These are phyloP conservation scores for Lampropteryx suffumata DNA, from an alignment of 2,888 invertebrate species.

Conservation along the genomic window DNA sequence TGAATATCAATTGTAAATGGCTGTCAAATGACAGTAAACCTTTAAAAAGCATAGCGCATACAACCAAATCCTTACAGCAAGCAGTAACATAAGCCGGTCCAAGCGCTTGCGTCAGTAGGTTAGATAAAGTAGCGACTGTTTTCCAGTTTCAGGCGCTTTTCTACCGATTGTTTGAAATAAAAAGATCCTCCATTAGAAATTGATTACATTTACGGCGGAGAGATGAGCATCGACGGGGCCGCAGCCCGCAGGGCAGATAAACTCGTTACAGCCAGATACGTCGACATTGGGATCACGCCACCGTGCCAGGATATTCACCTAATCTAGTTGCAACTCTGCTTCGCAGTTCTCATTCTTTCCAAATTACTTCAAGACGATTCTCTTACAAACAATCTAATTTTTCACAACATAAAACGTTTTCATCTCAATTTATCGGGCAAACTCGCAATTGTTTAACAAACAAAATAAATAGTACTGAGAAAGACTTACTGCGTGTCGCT, in stretches of 20 bases:
- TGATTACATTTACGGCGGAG: conserved; percentile 69
- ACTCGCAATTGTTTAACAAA: conserved; percentile 50
- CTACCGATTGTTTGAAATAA: conserved; percentile 11
- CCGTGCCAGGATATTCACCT: conserved; percentile 53
- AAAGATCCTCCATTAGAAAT: conserved; percentile 41
- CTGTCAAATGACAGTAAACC: too few species aligned
- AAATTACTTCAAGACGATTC: conserved; percentile 75
- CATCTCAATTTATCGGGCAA: conserved; percentile 48
- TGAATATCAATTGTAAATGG: too few species aligned
- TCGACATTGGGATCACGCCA: conserved; percentile 55
- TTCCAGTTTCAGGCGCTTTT: neutral
- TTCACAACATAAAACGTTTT: conserved; percentile 60
- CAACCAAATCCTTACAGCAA: too few species aligned
- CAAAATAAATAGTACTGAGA: conserved; percentile 46
- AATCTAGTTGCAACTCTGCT: conserved; percentile 76
- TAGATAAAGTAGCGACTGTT: neutral
- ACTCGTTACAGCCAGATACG: conserved; percentile 78
- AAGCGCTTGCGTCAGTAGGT: too few species aligned
- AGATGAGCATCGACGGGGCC: conserved; percentile 64
- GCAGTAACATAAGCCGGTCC: too few species aligned
- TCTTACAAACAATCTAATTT: conserved; percentile 67
- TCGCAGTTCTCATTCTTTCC: conserved; percentile 69
- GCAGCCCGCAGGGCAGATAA: conserved; percentile 81
- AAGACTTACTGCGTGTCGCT: conserved; percentile 52
- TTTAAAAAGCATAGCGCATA: too few species aligned